These are phyloP conservation scores for Drosophila kanapiae DNA, from an alignment of 1,140 invertebrate genomes.

Conservation along the genomic window DNA sequence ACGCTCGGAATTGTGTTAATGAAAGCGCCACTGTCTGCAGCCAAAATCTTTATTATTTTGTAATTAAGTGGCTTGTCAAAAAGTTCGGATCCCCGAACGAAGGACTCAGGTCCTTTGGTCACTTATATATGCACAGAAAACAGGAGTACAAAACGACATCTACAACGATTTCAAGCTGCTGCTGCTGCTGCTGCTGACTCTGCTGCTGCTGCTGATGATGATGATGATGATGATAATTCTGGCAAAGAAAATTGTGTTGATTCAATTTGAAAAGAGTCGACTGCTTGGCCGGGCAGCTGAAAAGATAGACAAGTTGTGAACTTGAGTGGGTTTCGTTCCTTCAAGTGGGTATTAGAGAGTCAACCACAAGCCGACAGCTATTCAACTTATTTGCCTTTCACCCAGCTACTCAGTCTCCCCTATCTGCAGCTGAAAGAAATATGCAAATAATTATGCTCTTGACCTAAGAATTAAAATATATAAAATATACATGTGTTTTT, in stretches of 20 bases:
- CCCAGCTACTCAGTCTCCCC: conserved; percentile 28
- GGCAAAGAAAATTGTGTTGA: conserved; percentile 76
- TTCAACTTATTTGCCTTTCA: conserved; percentile 58
- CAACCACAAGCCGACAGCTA: conserved; percentile 52
- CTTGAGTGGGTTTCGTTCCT: conserved; percentile 45
- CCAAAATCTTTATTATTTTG: conserved; percentile 80
- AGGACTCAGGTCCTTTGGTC: conserved; percentile 44
- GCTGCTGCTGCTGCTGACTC: conserved; percentile 5
- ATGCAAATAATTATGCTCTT: conserved; percentile 55
- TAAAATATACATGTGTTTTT: conserved; percentile 5
- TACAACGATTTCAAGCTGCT: background rate
- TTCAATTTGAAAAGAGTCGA: conserved; percentile 72
- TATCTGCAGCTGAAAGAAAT: conserved; percentile 35
- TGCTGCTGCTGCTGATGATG: conserved; percentile 1
- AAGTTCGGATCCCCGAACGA: conserved; percentile 33
- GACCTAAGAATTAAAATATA: conserved; percentile 45
- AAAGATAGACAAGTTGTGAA: conserved; percentile 48
- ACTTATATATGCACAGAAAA: conserved; percentile 57
- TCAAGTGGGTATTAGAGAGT: conserved; percentile 36
- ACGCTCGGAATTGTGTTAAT: conserved; percentile 71
- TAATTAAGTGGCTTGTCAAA: conserved; percentile 79
- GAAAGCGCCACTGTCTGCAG: conserved; percentile 60
- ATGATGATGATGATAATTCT: conserved; percentile 42
- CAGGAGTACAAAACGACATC: conserved; percentile 16
- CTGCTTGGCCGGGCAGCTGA: conserved; percentile 49